These are phyloP conservation scores for Emydocephalus ijimae DNA, from an alignment of 2,113 vertebrate species.

Conservation along the genomic window DNA sequence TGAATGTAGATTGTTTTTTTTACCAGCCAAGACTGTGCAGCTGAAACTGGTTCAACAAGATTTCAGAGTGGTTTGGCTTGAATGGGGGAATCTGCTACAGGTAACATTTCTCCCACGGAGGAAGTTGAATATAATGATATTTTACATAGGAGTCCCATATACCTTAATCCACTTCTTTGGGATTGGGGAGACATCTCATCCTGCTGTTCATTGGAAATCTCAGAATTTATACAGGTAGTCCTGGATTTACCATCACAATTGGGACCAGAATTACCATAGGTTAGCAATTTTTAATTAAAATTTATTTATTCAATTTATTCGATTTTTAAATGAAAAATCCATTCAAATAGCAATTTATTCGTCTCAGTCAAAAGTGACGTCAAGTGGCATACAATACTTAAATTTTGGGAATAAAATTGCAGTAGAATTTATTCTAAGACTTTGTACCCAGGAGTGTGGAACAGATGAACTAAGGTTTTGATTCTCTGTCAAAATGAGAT, in stretches of 20 bases:
- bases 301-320: neutral
- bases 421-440: neutral
- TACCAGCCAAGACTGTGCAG: neutral
- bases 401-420: neutral
- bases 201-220: neutral
- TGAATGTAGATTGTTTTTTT: neutral
- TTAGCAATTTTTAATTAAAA: neutral
- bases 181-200: neutral
- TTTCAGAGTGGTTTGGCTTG: neutral
- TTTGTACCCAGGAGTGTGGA: neutral
- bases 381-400: neutral
- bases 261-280: neutral
- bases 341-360: neutral
- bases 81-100: neutral
- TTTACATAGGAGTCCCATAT: neutral
- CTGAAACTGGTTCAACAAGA: slow-evolving; percentile 1
- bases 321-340: neutral
- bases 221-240: neutral
- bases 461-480: neutral
- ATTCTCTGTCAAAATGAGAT: neutral
- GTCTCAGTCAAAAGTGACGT: neutral
- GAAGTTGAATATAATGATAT: neutral
- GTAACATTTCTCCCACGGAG: neutral
- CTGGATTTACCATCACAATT: neutral
- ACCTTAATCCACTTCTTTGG: neutral